A percentile compares a stretch with the other conserved stretches of the same genome.
Evolutionary conservation across 2,113 vertebrate genomes (phyloP).

Genomic region (Amblyornis subalaris): DNA sequence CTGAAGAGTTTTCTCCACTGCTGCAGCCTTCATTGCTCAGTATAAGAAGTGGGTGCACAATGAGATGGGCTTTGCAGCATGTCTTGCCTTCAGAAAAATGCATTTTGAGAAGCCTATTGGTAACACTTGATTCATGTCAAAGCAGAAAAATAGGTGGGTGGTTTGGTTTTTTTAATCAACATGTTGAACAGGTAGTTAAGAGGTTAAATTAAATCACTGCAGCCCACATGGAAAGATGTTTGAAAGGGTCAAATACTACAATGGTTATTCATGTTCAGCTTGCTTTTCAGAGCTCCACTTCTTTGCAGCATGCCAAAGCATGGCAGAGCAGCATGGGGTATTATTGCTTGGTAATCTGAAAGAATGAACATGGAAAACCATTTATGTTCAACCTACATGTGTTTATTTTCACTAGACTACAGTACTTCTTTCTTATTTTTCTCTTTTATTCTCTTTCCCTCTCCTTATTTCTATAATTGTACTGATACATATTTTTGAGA

Average conservation of each 20-base stretch:
- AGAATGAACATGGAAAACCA: slow-evolving; percentile 82
- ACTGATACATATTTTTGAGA: slow-evolving; percentile 68
- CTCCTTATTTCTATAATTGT: slow-evolving; percentile 75
- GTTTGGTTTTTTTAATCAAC: not conserved
- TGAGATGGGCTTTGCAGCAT: not conserved
- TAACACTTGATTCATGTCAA: not conserved
- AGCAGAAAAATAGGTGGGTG: not conserved
- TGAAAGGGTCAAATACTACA: slow-evolving; percentile 78
- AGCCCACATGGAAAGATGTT: slow-evolving; percentile 42
- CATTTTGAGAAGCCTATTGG: not conserved
- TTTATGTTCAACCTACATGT: slow-evolving; percentile 75
- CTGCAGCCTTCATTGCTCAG: not conserved
- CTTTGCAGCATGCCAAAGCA: slow-evolving; percentile 73
- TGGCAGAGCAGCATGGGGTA: slow-evolving; percentile 71
- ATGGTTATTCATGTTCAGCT: slow-evolving; percentile 80
- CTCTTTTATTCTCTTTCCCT: slow-evolving; percentile 83
- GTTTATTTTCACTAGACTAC: slow-evolving; percentile 76
- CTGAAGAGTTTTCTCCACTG: not conserved
- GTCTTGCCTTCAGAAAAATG: not conserved
- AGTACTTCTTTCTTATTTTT: slow-evolving; percentile 86
- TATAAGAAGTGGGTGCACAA: not conserved
- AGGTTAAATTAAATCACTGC: not conserved
- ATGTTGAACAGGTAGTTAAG: not conserved
- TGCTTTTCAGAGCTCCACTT: slow-evolving; percentile 71
- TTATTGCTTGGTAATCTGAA: slow-evolving; percentile 61